Evolutionary conservation across 2,888 invertebrate species (phyloP), one percentile per base, ranked within the genome.

Genomic region (Lasius fuliginosus): DNA sequence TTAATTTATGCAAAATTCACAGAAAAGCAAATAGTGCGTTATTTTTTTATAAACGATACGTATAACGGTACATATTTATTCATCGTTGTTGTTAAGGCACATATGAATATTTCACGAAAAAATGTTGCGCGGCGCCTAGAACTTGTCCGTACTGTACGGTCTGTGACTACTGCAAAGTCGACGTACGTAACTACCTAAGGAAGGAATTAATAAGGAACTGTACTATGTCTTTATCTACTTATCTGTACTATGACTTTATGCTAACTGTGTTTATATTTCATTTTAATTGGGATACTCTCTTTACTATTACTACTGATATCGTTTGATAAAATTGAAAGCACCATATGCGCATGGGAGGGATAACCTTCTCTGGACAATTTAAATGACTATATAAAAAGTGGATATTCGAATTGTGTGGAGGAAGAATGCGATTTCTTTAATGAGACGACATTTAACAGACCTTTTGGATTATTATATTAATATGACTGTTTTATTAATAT

Each of bases 111-210:
- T 11, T 65, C 1, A 36, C 8, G 15, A 36, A 42, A 42, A 75
- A 36, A 53, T 36, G 18, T 49, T 6, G 15, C 33, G 15, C 62
- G 42, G 33, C 18, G n/a, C n/a, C 8, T 49, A 36, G 75, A 33
- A 64, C 23, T 64, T n/a, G 49, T 36, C 36, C 49, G 49, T 53
- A 11, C 2, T 15, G 49, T 36, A 8, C 12, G 4, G 11, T 71
- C 56, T 3, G 30, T 18, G 46, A 64, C 49, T 64, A 36, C 75
- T 36, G 11, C 36, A 36, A 76, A 27, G 75, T 76, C 65, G 42
- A 65, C 23, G 49, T 36, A 49, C 65, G 65, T 65, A 49, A 73
- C n/a, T 73, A 73, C 40, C 18, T 30, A 23, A 23, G 23, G 23
- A 23, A 23, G 23, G 23, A 23, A 33, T 36, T 65, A 65, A 5